Evolutionary conservation across 2,113 vertebrate species (phyloP).

Genomic region (Callocephalon fimbriatum): DNA sequence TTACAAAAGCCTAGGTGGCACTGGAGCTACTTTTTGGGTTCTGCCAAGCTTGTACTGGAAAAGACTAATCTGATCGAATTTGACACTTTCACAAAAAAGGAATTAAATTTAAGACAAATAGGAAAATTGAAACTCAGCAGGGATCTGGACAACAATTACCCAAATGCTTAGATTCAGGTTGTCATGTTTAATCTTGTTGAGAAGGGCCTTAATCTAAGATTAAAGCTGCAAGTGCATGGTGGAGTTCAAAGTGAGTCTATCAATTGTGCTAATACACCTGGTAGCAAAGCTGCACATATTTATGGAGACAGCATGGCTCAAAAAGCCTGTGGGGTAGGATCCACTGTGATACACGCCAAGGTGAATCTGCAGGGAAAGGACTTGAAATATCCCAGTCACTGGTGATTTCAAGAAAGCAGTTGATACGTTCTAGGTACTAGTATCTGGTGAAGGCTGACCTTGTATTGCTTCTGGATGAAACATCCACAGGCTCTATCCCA

Average conservation of each 20-base stretch:
- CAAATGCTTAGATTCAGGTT: background rate
- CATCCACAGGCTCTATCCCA: background rate
- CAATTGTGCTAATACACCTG: rapidly evolving
- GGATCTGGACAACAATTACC: background rate
- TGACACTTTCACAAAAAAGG: background rate
- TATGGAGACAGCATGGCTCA: background rate
- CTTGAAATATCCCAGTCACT: background rate
- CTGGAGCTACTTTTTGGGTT: background rate
- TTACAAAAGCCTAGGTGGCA: background rate
- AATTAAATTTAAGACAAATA: background rate
- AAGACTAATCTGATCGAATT: background rate
- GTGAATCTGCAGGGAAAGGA: background rate
- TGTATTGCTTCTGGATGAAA: background rate
- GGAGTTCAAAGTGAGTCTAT: background rate
- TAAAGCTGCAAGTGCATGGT: background rate
- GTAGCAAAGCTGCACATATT: background rate
- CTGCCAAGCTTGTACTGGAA: background rate
- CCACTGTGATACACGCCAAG: background rate
- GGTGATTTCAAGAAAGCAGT: background rate
- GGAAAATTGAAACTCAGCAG: constrained; percentile 14
- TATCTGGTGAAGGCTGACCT: background rate
- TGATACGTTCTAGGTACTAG: background rate
- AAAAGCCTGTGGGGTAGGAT: background rate
- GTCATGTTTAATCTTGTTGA: background rate
- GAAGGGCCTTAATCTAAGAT: background rate